A percentile compares a stretch with the other conserved stretches of the same genome.
Conservation (phyloP, 2,888 invertebrate genomes). For the Drosophila silvestris region DNA sequence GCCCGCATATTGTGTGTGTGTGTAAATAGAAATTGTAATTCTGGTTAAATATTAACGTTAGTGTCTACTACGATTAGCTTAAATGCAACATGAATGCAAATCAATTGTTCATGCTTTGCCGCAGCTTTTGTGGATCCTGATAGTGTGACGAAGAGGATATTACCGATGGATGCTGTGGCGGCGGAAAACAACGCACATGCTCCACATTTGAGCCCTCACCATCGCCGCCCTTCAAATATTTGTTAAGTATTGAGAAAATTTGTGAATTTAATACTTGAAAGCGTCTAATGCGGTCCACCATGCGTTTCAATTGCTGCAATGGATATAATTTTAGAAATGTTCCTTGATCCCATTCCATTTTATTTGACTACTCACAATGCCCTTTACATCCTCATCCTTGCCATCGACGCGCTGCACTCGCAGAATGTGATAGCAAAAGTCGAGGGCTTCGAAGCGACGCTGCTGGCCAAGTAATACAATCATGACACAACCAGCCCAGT, state of each 20-base stretch:
- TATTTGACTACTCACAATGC: slow-evolving; percentile 91
- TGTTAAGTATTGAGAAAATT: slow-evolving; percentile 97
- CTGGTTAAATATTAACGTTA: slow-evolving; percentile 55
- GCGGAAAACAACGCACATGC: slow-evolving; percentile 98
- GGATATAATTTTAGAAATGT: neutral
- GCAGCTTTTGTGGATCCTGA: slow-evolving; percentile 87
- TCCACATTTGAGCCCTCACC: slow-evolving; percentile 95
- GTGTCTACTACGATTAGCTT: slow-evolving; percentile 50
- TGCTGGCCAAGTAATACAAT: slow-evolving; percentile 98
- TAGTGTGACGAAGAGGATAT: slow-evolving; percentile 87
- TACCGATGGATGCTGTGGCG: slow-evolving; percentile 92
- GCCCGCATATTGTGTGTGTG: slow-evolving; percentile 35
- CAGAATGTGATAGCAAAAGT: slow-evolving; percentile 99
- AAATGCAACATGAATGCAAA: slow-evolving; percentile 47
- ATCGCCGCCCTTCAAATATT: slow-evolving; percentile 95
- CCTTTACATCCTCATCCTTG: slow-evolving; percentile 97
- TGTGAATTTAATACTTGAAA: slow-evolving; percentile 99
- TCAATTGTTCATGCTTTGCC: slow-evolving; percentile 85
- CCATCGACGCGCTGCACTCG: slow-evolving; percentile 98
- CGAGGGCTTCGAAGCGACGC: slow-evolving; percentile 97
- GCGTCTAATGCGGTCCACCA: slow-evolving; percentile 98
- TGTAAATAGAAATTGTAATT: slow-evolving; percentile 32
- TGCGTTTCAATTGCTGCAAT: slow-evolving; percentile 94
- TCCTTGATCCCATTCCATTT: neutral
- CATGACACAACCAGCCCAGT: slow-evolving; percentile 99